Evolutionary conservation across 1,140 invertebrate species (phyloP).

Genomic region (Plectrocnemia conspersa): DNA sequence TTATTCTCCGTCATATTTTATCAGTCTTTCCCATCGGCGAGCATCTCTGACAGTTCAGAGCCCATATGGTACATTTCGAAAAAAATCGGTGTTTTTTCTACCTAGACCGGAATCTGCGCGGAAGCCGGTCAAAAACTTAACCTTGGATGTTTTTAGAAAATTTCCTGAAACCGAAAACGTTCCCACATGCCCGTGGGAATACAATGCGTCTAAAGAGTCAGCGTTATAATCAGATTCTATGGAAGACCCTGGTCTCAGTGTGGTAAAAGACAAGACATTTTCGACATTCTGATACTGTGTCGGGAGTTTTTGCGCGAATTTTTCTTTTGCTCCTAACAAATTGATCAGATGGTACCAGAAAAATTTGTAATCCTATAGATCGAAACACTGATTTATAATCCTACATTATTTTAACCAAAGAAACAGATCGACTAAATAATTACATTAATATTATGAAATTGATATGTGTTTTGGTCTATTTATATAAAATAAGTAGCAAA

Average conservation of each 20-base stretch:
- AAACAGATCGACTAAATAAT: no score
- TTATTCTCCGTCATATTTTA: slow-evolving; percentile 2
- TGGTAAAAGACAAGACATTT: neutral
- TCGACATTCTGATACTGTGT: neutral
- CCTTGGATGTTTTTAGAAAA: no score
- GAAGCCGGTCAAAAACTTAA: no score
- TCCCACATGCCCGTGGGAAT: neutral
- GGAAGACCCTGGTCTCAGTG: neutral
- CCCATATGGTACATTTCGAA: slow-evolving; percentile 1
- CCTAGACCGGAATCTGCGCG: no score
- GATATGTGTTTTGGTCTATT: no score
- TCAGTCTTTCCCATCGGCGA: slow-evolving; percentile 3
- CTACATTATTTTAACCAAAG: no score
- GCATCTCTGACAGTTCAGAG: neutral
- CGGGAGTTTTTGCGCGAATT: neutral
- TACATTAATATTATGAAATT: no score
- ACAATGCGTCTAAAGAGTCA: neutral
- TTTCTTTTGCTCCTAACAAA: neutral
- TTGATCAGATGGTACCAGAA: neutral
- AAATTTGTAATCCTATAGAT: no score
- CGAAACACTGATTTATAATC: no score
- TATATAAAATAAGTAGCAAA: no score
- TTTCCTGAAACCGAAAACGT: no score
- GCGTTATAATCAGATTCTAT: neutral
- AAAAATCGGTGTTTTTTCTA: no score